These are phyloP conservation scores for Agrotis ipsilon DNA, from an alignment of 2,888 invertebrate genomes.

Conservation along the genomic window DNA sequence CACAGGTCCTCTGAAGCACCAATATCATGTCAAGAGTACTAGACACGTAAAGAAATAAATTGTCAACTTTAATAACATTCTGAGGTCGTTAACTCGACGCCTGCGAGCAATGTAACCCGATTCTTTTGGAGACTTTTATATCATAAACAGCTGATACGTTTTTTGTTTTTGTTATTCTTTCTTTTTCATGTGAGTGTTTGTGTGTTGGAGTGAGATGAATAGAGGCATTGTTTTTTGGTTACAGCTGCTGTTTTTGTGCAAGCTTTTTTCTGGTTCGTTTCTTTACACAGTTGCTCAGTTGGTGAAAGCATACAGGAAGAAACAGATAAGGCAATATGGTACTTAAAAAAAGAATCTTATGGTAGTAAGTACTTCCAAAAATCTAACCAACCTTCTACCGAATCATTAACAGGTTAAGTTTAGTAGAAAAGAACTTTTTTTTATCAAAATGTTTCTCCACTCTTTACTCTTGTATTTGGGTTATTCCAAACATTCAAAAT, in stretches of 20 bases:
- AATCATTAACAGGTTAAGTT: no score
- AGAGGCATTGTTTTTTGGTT: not conserved
- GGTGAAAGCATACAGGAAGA: no score
- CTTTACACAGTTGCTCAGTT: no score
- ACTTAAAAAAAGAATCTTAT: no score
- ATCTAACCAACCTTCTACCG: no score
- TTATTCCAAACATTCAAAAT: no score
- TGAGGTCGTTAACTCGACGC: conserved; percentile 47
- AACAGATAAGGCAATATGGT: no score
- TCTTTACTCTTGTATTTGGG: no score
- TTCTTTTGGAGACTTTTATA: conserved; percentile 25
- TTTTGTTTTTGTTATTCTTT: conserved; percentile 19
- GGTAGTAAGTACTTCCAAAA: no score
- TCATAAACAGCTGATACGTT: conserved; percentile 38
- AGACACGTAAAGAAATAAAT: conserved; percentile 57
- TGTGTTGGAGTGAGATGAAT: not conserved
- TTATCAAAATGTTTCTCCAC: no score
- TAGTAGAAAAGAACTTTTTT: no score
- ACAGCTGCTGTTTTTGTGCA: not conserved
- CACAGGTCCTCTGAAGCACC: conserved; percentile 40
- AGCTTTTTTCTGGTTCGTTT: no score
- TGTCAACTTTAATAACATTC: conserved; percentile 55
- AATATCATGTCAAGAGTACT: conserved; percentile 35
- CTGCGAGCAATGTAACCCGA: conserved; percentile 45
- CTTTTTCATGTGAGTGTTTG: not conserved